A percentile compares a stretch with the other conserved stretches of the same genome.
phyloP scores from a whole-genome alignment of 2,113 vertebrate species.

The Ondatra zibethicus region DNA sequence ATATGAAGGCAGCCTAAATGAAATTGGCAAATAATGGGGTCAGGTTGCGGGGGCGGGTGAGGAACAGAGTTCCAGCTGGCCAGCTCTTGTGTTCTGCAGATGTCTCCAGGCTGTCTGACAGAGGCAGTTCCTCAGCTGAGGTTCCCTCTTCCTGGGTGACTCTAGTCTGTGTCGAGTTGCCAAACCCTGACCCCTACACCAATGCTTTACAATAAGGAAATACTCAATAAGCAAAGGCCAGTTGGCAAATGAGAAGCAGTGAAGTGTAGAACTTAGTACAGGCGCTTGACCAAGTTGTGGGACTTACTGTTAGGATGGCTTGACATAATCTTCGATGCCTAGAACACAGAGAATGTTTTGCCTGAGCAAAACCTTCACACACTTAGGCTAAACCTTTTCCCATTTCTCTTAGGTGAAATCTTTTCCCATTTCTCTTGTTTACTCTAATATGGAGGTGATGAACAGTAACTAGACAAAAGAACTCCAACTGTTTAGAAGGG shows the following conservation, averaged over 20 bases:
- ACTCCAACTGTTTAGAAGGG: not conserved
- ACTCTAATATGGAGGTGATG: not conserved
- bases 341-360: not conserved
- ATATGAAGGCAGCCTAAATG: not conserved
- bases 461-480: conserved; percentile 24
- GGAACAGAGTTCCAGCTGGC: not conserved
- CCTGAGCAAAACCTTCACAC: not conserved
- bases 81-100: too few relatives aligned
- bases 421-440: conserved; percentile 28
- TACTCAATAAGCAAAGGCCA: not conserved
- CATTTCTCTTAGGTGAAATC: not conserved
- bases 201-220: not conserved
- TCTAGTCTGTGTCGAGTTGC: not conserved
- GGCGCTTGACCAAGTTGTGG: not conserved
- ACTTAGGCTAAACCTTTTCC: not conserved
- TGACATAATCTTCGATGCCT: not conserved
- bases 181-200: not conserved
- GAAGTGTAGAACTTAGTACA: not conserved
- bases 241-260: not conserved
- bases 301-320: not conserved
- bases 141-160: not conserved
- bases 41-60: too few relatives aligned
- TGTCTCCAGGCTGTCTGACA: not conserved
- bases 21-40: not conserved
- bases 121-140: not conserved